phyloP scores from a whole-genome alignment of 2,113 vertebrate species.

The Glaucidium brasilianum region DNA sequence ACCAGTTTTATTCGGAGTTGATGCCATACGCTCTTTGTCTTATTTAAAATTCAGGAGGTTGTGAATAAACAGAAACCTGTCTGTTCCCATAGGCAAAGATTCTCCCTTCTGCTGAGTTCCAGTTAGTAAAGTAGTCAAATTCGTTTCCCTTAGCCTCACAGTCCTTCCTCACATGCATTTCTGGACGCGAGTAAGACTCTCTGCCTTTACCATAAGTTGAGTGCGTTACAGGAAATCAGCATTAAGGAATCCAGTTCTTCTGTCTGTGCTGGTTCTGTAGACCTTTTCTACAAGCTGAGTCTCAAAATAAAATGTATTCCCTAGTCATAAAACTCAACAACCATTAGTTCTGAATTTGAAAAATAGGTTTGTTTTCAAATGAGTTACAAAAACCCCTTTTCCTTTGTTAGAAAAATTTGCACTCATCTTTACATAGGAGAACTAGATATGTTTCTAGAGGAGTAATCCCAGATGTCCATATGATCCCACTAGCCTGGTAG shows the following conservation, averaged over 20 bases:
- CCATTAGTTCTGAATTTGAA: background rate
- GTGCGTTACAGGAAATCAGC: background rate
- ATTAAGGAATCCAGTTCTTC: background rate
- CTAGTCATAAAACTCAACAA: background rate
- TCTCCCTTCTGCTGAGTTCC: background rate
- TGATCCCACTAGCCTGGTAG: background rate
- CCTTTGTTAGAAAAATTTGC: background rate
- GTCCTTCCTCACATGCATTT: background rate
- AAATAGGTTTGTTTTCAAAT: background rate
- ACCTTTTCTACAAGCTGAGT: background rate
- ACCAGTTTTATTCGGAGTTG: conserved; percentile 22
- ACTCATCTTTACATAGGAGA: background rate
- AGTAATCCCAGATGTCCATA: background rate
- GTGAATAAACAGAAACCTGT: background rate
- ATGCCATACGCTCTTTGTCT: background rate
- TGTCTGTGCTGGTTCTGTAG: background rate
- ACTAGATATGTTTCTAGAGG: background rate
- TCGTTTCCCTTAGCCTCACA: background rate
- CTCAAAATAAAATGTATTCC: background rate
- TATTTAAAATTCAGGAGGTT: background rate
- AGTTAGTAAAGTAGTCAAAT: background rate
- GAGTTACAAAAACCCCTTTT: background rate
- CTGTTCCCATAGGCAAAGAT: background rate
- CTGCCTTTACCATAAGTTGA: background rate
- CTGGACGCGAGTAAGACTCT: background rate